Base-by-base conservation (phyloP, 92 coral and sea anemone species). In the Epizoanthus illoricatus region DNA sequence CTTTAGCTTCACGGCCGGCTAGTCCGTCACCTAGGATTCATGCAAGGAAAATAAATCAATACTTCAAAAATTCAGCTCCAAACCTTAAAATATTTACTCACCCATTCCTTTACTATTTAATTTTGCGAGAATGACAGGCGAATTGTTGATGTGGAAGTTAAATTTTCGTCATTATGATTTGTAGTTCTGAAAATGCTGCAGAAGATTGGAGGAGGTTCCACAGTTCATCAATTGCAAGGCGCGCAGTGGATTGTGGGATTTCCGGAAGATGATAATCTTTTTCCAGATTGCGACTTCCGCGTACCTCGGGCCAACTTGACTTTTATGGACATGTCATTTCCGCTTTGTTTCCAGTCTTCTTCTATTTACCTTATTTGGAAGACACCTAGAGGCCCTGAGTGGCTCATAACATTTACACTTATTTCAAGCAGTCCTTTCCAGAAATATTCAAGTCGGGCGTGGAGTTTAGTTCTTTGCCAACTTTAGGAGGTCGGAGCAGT, bases 1-100 rank as follows among this genome's bases (percentile, higher is more conserved):
- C 99, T 69, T 76, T 87, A 19, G 99, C 99, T 84, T 75, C 80
- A 55, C 95, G 84, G 57, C 94, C 94, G 70, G 69, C 39, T 58
- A 86, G 86, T 24, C 45, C 65, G 64, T 68, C 74, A 68, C 76
- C 76, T 68, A 52, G 20, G 59, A 56, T 68, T 68, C 65, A 71
- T 8, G 33, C 7, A 67, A 18, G 58, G 18, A 52, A 81, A 73
- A 65, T n/a, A 75, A 64, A 49, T 12, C 18, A 1, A 47, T 20
- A n/a, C 33, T 57, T 63, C 28, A 17, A 63, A 85, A 56, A 75
- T 7, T 66, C 49, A 67, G 21, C 11, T 68, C 56, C n/a, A 40
- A 21, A 42, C 1, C 20, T 36, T 43, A 63, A 58, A 4, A 15
- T 8, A 2, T 18, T 63, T 41, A 19, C 71, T 78, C 21, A 78